Percentiles rank a stretch among this genome's conserved stretches.
phyloP scores from a whole-genome alignment of 2,113 vertebrate genomes.

The Gallinago undulata region DNA sequence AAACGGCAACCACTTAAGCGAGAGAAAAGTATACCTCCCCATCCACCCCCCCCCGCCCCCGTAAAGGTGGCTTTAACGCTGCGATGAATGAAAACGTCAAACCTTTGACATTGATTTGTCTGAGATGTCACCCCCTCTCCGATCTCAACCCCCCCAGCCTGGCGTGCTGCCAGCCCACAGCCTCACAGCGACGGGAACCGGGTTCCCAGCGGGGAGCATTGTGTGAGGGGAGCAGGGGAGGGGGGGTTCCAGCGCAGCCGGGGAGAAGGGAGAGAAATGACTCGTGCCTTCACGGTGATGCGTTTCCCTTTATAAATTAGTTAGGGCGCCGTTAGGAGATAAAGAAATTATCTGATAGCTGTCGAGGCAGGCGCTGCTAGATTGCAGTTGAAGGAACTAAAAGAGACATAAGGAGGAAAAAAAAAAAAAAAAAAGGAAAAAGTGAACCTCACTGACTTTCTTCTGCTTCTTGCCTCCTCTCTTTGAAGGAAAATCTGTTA shows the following conservation, averaged over 20 bases:
- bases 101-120: slow-evolving; percentile 60
- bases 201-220: background rate
- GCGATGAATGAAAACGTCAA: slow-evolving; percentile 66
- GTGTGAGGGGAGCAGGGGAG: background rate
- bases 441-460: background rate
- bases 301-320: slow-evolving; percentile 57
- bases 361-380: background rate
- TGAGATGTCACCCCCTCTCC: slow-evolving; percentile 25
- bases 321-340: slow-evolving; percentile 40
- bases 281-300: slow-evolving; percentile 45
- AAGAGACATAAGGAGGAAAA: background rate
- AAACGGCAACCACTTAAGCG: slow-evolving; percentile 42
- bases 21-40: background rate
- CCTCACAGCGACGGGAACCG: background rate
- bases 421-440: background rate
- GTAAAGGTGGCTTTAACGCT: slow-evolving; percentile 9
- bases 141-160: background rate
- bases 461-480: background rate
- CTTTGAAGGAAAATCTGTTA: slow-evolving; percentile 12
- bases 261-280: background rate
- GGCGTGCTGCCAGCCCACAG: slow-evolving; percentile 11
- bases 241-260: background rate
- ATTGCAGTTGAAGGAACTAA: slow-evolving; percentile 1
- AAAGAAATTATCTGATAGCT: slow-evolving; percentile 56
- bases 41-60: background rate